Percentiles rank a stretch among this genome's conserved stretches.
Conservation (phyloP, 2,113 vertebrate genomes). For the Pterocles gutturalis region DNA sequence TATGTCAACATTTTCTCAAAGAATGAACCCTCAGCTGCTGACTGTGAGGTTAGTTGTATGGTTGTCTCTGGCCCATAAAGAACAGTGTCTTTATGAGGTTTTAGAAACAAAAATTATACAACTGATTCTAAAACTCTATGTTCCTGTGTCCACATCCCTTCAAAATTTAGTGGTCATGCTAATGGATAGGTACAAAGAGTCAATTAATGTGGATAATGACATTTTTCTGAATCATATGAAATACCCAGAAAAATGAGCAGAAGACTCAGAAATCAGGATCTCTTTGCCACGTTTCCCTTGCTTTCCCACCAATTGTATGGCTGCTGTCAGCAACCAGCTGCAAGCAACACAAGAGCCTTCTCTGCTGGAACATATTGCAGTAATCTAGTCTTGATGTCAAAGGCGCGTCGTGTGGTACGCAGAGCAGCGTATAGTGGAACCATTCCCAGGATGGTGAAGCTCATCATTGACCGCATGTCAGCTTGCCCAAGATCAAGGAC, state of each 20-base stretch:
- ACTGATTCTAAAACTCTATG: neutral
- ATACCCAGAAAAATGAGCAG: neutral
- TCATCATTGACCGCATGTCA: neutral
- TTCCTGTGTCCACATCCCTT: neutral
- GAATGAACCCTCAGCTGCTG: neutral
- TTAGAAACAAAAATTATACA: neutral
- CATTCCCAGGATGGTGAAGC: neutral
- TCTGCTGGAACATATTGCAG: neutral
- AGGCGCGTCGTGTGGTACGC: fast-evolving
- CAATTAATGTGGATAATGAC: neutral
- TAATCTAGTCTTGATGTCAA: neutral
- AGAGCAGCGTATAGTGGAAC: fast-evolving
- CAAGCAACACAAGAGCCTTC: neutral
- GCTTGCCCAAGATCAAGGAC: neutral
- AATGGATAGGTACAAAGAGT: neutral
- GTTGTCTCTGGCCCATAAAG: neutral
- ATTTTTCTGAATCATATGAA: neutral
- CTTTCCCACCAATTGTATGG: neutral
- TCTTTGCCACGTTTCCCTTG: neutral
- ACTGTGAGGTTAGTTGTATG: neutral
- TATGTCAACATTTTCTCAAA: neutral
- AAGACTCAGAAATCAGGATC: neutral
- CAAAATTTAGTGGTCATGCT: neutral
- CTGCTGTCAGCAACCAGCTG: neutral
- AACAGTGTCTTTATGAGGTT: neutral